Evolutionary conservation across 2,113 vertebrate genomes (phyloP).

Genomic region (Parotia lawesii): DNA sequence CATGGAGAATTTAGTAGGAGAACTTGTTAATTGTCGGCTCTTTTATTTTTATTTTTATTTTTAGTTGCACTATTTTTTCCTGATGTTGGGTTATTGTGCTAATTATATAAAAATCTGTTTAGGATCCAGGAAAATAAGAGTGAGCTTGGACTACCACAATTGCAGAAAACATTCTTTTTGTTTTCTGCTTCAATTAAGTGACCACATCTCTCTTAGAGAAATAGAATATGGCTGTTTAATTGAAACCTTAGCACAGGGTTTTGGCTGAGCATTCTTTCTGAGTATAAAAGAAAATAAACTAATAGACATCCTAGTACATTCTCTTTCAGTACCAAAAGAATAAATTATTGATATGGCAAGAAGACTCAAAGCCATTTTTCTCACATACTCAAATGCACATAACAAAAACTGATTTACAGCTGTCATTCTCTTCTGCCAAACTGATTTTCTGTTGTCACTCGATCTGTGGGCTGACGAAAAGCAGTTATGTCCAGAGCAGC

Average conservation of each 20-base stretch:
- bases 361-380: slow-evolving; percentile 14
- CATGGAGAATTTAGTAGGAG: slow-evolving; percentile 25
- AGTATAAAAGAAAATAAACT: slow-evolving; percentile 13
- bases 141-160: not conserved
- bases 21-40: not conserved
- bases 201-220: not conserved
- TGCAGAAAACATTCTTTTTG: slow-evolving; percentile 13
- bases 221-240: slow-evolving; percentile 2
- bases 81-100: not conserved
- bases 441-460: slow-evolving; percentile 56
- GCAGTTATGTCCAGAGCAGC: slow-evolving; percentile 47
- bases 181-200: slow-evolving; percentile 29
- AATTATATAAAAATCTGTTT: not conserved
- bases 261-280: not conserved
- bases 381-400: not conserved
- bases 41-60: not conserved
- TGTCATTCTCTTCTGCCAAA: slow-evolving; percentile 45
- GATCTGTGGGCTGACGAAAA: slow-evolving; percentile 64
- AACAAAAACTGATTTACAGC: slow-evolving; percentile 53
- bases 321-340: not conserved
- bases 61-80: not conserved
- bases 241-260: not conserved
- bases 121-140: not conserved
- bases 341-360: not conserved
- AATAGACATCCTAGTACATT: not conserved